A percentile compares a stretch with the other conserved stretches of the same genome.
These are phyloP conservation scores for Pogonocherus hispidulus DNA, from an alignment of 2,888 invertebrate genomes.

Conservation along the genomic window DNA sequence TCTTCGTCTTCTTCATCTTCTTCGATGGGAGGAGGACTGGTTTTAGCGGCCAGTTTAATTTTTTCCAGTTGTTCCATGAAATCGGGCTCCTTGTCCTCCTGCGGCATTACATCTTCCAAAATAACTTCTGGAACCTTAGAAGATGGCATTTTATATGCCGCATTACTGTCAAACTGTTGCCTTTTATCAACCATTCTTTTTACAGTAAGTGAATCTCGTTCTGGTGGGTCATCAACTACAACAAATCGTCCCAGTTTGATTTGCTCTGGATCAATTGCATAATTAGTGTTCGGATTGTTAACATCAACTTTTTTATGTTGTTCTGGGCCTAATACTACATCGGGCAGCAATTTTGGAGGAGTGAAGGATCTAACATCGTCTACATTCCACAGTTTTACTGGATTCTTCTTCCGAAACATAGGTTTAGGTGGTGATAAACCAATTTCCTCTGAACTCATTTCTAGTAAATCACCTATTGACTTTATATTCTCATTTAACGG, in stretches of 20 bases:
- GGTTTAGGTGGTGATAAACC: slow-evolving; percentile 19
- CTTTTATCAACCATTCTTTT: background rate
- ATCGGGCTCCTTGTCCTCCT: slow-evolving; percentile 11
- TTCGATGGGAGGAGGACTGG: background rate
- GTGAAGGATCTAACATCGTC: slow-evolving; percentile 37
- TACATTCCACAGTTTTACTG: slow-evolving; percentile 34
- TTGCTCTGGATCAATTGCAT: slow-evolving; percentile 36
- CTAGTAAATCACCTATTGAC: slow-evolving; percentile 37
- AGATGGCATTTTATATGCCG: background rate
- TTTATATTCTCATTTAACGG: slow-evolving; percentile 31
- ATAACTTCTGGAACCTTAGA: slow-evolving; percentile 5
- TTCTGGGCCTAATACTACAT: slow-evolving; percentile 38
- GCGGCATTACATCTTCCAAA: slow-evolving; percentile 1
- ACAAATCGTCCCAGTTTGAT: slow-evolving; percentile 42
- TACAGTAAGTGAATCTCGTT: too few species aligned
- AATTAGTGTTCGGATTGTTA: background rate
- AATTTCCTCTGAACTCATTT: slow-evolving; percentile 44
- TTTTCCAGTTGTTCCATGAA: slow-evolving; percentile 14
- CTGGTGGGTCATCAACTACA: slow-evolving; percentile 34
- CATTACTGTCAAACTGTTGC: background rate
- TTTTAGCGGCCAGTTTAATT: slow-evolving; percentile 6
- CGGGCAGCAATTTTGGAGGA: slow-evolving; percentile 42
- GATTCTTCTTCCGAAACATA: background rate
- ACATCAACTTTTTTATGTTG: background rate
- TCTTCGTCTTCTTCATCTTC: too few species aligned